Percentiles rank a stretch among this genome's conserved stretches.
Evolutionary conservation across 2,888 invertebrate genomes (phyloP).

Genomic region (Euzophera pinguis): DNA sequence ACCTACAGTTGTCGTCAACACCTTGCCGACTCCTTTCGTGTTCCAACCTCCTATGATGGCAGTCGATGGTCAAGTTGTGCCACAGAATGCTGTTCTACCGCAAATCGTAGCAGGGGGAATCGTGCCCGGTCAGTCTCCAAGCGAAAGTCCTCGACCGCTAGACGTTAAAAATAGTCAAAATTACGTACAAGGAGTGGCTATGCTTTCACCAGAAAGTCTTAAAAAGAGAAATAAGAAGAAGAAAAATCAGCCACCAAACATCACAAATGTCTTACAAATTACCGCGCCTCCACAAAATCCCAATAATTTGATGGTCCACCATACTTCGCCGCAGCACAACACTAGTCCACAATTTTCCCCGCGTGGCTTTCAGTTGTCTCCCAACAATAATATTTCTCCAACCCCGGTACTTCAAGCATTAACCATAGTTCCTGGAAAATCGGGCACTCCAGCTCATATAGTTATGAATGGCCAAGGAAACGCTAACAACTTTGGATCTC

Average conservation of each 20-base stretch:
- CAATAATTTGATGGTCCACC: slow-evolving; percentile 80
- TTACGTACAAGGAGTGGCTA: slow-evolving; percentile 61
- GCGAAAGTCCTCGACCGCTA: slow-evolving; percentile 73
- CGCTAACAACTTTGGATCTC: slow-evolving; percentile 81
- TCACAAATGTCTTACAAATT: slow-evolving; percentile 85
- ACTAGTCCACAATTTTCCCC: slow-evolving; percentile 82
- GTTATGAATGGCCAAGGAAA: slow-evolving; percentile 87
- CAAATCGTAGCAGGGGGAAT: slow-evolving; percentile 84
- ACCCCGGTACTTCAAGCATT: slow-evolving; percentile 87
- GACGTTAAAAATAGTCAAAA: slow-evolving; percentile 72
- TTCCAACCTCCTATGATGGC: slow-evolving; percentile 89
- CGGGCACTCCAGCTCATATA: slow-evolving; percentile 85
- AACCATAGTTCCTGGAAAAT: slow-evolving; percentile 88
- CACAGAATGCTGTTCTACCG: slow-evolving; percentile 84
- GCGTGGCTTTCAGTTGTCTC: slow-evolving; percentile 87
- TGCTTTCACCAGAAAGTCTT: slow-evolving; percentile 85
- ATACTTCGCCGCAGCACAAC: slow-evolving; percentile 69
- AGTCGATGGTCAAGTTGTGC: slow-evolving; percentile 85
- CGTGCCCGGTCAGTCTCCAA: slow-evolving; percentile 75
- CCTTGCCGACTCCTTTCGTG: slow-evolving; percentile 87
- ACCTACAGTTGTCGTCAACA: slow-evolving; percentile 89
- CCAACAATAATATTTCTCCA: slow-evolving; percentile 82
- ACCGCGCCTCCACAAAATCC: slow-evolving; percentile 83
- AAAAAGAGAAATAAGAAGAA: slow-evolving; percentile 86
- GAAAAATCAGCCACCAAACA: slow-evolving; percentile 84